A percentile compares a stretch with the other conserved stretches of the same genome.
Conservation (phyloP, 2,888 invertebrate species). For the Troglohyphantes excavatus region DNA sequence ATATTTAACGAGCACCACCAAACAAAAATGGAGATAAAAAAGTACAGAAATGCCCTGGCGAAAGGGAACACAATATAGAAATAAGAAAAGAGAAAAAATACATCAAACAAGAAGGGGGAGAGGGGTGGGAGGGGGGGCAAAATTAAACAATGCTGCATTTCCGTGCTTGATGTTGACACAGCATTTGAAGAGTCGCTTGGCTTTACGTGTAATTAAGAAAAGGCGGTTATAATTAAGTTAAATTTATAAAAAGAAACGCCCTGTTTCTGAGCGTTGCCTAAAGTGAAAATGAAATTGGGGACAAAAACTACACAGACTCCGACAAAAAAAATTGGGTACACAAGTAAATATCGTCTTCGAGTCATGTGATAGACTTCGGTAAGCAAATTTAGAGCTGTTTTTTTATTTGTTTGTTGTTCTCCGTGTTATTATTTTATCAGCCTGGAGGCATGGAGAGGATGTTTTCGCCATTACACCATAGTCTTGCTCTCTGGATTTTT, state of each 20-base stretch:
- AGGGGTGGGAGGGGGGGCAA: slow-evolving; percentile 33
- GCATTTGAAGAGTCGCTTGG: slow-evolving; percentile 71
- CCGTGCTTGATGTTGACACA: slow-evolving; percentile 73
- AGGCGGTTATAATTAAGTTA: slow-evolving; percentile 78
- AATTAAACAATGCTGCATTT: slow-evolving; percentile 78
- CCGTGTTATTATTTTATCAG: slow-evolving; percentile 76
- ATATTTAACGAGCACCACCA: slow-evolving; percentile 78
- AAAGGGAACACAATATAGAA: slow-evolving; percentile 49
- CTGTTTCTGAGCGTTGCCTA: slow-evolving; percentile 67
- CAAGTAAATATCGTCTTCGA: slow-evolving; percentile 75
- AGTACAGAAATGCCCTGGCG: slow-evolving; percentile 39
- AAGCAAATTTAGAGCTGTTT: slow-evolving; percentile 73
- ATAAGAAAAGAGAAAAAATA: slow-evolving; percentile 68
- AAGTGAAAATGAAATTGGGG: slow-evolving; percentile 76
- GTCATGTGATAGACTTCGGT: slow-evolving; percentile 74
- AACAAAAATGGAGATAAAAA: slow-evolving; percentile 71
- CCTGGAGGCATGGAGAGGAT: slow-evolving; percentile 44
- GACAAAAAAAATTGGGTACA: slow-evolving; percentile 63
- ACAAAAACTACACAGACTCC: slow-evolving; percentile 28
- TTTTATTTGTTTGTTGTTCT: slow-evolving; percentile 67
- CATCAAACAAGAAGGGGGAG: slow-evolving; percentile 67
- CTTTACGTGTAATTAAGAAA: slow-evolving; percentile 78
- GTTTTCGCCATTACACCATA: slow-evolving; percentile 60
- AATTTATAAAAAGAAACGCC: slow-evolving; percentile 76
- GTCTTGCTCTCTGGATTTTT: slow-evolving; percentile 62